Evolutionary conservation across 2,797 vertebrate genomes (phyloP).

Genomic region (Choloepus didactylus): DNA sequence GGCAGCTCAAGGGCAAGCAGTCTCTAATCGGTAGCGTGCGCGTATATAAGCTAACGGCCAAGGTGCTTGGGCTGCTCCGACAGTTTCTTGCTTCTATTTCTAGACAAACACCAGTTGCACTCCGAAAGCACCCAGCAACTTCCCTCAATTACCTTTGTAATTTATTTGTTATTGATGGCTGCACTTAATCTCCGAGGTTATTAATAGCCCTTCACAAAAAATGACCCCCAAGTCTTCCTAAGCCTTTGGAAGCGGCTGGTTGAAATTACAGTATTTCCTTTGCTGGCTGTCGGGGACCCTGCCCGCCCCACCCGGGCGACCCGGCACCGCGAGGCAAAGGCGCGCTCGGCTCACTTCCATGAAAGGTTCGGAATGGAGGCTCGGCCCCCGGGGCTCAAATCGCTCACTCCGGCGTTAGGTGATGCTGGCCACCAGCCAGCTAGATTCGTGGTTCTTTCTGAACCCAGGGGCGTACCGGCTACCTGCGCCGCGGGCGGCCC

Average conservation of each 20-base stretch:
- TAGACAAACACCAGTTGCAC: slow-evolving; percentile 56
- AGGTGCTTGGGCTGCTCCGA: slow-evolving; percentile 67
- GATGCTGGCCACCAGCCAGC: slow-evolving; percentile 66
- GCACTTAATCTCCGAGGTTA: slow-evolving; percentile 77
- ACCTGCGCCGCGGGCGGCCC: slow-evolving; percentile 58
- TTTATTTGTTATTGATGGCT: slow-evolving; percentile 80
- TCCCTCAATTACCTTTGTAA: slow-evolving; percentile 82
- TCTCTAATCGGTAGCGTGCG: slow-evolving; percentile 63
- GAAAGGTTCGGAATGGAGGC: slow-evolving; percentile 79
- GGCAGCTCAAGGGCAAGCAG: slow-evolving; percentile 76
- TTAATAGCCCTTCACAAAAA: slow-evolving; percentile 76
- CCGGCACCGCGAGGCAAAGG: slow-evolving; percentile 51
- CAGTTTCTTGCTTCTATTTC: slow-evolving; percentile 75
- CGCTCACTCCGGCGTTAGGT: slow-evolving; percentile 61
- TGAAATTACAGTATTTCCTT: slow-evolving; percentile 79
- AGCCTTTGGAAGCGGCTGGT: slow-evolving; percentile 73
- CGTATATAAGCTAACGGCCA: slow-evolving; percentile 73
- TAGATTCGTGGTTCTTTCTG: slow-evolving; percentile 15
- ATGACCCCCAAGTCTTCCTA: slow-evolving; percentile 68
- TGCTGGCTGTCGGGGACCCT: slow-evolving; percentile 61
- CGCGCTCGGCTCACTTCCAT: slow-evolving; percentile 71
- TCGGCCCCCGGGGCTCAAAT: slow-evolving; percentile 33
- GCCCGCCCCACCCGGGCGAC: slow-evolving; percentile 64
- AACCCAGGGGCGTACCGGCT: slow-evolving; percentile 54
- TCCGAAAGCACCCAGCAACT: slow-evolving; percentile 61